Evolutionary conservation across 2,888 invertebrate genomes (phyloP), one percentile per base, ranked within the genome.

Genomic region (Leptinotarsa peninsularis): DNA sequence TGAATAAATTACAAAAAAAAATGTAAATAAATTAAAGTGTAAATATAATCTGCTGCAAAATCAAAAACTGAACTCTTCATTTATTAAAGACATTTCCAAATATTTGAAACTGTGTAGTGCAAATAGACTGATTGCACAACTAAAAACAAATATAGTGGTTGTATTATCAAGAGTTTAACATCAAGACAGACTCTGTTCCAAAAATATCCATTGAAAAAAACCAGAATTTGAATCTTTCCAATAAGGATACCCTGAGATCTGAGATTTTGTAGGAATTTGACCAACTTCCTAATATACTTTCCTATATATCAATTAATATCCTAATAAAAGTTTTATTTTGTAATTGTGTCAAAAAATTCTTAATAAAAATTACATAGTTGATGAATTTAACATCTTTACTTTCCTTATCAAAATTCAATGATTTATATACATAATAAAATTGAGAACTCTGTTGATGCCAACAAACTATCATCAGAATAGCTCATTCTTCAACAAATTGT

Each of bases 401-500:
- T 43, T 43, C 43, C 13, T 43, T 5, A 43, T 43, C 43, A 33
- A 33, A 33, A 33, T 7, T 33, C 33, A 43, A 13, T 52, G 4
- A 52, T 52, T 52, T 17, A 15, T 52, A 43, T n/a, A 52, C 52
- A 15, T 17, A 52, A 52, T 52, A n/a, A 52, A 13, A 56, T 10
- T 18, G 56, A 56, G 21, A 58, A 58, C 14, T 1, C 3, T 14
- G 14, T 23, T 3, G 14, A 58, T 21, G 17, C 18, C 43, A n/a
- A 23, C 18, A n/a, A 67, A 49, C n/a, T n/a, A 67, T 50, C 13
- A 23, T 5, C 21, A 67, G 23, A 49, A 23, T 14, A 13, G 23
- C 27, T 52, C 67, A 23, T 63, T 18, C 21, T 18, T 76, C 69
- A 82, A 67, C 76, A 78, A 70, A 83, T 83, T 17, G 73, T 73